These are phyloP conservation scores for Scophthalmus maximus DNA, from an alignment of 2,113 vertebrate genomes.

Conservation along the genomic window DNA sequence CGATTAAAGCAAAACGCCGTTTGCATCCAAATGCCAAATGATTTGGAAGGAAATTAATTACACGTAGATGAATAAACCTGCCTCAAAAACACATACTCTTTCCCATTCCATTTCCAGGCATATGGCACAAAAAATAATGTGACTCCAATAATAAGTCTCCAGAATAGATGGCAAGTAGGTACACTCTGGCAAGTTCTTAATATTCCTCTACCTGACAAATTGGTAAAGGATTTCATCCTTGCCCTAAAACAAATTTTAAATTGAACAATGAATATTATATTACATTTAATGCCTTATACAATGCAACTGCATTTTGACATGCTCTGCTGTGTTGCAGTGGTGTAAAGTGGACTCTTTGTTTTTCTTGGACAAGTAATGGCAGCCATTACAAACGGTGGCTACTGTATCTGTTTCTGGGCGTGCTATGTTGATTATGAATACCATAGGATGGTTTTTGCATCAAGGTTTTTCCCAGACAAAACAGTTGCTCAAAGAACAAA, in stretches of 20 bases:
- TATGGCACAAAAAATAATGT: constrained; percentile 9
- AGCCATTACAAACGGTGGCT: no score
- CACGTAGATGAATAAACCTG: constrained; percentile 7
- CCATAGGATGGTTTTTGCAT: no score
- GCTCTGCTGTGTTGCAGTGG: not conserved
- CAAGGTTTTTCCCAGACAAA: no score
- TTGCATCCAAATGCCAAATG: constrained; percentile 39
- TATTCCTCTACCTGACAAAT: not conserved
- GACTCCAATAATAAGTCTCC: not conserved
- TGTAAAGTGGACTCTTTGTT: no score
- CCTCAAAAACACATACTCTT: not conserved
- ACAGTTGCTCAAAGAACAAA: no score
- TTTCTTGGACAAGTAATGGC: no score
- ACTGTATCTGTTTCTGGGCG: no score
- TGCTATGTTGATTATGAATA: no score
- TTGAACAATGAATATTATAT: not conserved
- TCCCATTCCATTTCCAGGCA: not conserved
- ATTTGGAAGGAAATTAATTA: constrained; percentile 46
- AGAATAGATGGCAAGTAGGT: not conserved
- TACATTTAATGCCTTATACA: not conserved
- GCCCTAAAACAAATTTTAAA: not conserved
- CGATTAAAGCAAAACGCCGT: constrained; percentile 38
- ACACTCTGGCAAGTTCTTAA: not conserved
- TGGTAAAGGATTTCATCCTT: not conserved
- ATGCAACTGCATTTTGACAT: not conserved